Evolutionary conservation across 2,113 vertebrate genomes (phyloP).

Genomic region (Heloderma charlesbogerti): DNA sequence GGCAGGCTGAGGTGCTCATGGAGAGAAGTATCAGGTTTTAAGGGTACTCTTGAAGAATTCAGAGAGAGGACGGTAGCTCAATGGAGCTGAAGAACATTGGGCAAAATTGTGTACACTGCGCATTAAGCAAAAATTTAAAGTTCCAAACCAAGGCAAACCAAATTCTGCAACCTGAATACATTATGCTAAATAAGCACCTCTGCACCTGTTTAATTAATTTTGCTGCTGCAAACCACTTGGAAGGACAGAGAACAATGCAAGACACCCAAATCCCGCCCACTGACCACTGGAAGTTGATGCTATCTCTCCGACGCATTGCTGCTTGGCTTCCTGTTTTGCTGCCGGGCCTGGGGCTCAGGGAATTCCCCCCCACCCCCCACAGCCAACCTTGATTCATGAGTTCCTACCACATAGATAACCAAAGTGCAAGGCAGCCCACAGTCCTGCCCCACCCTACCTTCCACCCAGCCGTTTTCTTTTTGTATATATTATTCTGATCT

Average conservation of each 20-base stretch:
- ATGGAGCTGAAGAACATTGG: background rate
- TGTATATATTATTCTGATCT: too few species aligned
- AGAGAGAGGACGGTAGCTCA: background rate
- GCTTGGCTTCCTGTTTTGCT: conserved; percentile 27
- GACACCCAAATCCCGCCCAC: conserved; percentile 7
- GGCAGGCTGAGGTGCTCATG: background rate
- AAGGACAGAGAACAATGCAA: conserved; percentile 24
- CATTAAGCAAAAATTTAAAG: background rate
- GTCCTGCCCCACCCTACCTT: background rate
- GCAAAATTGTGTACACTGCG: background rate
- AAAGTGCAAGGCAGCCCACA: background rate
- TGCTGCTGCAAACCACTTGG: background rate
- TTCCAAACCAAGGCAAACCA: too few species aligned
- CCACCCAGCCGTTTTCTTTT: background rate
- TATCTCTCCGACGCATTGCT: background rate
- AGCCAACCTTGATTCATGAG: conserved; percentile 1
- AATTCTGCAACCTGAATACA: background rate
- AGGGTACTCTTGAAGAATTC: background rate
- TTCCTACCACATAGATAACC: conserved; percentile 13
- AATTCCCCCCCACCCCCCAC: conserved; percentile 30
- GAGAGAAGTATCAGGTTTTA: background rate
- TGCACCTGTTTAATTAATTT: background rate
- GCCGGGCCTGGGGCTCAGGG: background rate
- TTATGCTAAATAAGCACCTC: background rate
- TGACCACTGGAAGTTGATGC: conserved; percentile 7